phyloP scores from a whole-genome alignment of 2,888 invertebrate species.

The Acanthosepion esculentum region DNA sequence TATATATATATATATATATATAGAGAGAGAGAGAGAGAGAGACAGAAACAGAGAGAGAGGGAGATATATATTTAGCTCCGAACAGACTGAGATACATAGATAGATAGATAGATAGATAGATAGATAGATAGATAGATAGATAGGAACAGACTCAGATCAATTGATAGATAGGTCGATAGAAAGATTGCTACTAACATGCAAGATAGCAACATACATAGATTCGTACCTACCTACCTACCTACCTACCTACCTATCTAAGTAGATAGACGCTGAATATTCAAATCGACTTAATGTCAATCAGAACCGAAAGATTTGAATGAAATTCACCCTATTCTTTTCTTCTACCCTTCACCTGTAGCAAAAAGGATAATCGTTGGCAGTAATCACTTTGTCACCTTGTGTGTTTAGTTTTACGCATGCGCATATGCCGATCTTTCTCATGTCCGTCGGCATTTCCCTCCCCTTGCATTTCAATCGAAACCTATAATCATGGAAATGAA shows the following conservation, averaged over 20 bases:
- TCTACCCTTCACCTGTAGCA: not conserved
- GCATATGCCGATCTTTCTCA: not conserved
- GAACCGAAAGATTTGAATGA: not conserved
- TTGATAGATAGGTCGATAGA: not conserved
- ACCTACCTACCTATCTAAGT: too few species aligned
- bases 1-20: too few species aligned
- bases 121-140: not conserved
- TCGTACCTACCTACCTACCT: too few species aligned
- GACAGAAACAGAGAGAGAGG: too few species aligned
- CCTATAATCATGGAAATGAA: conserved; percentile 23
- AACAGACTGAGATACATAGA: too few species aligned
- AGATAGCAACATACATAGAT: too few species aligned
- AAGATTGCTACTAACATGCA: not conserved
- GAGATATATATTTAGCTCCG: too few species aligned
- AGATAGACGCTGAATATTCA: too few species aligned
- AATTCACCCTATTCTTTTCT: not conserved
- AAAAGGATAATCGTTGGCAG: not conserved
- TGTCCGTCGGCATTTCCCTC: not conserved
- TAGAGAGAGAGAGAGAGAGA: too few species aligned
- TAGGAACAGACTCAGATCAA: not conserved
- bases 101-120: too few species aligned
- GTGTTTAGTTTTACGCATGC: not conserved
- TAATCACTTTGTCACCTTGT: conserved; percentile 3
- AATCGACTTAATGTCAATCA: too few species aligned
- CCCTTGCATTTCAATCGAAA: not conserved